Evolutionary conservation across 2,113 vertebrate species (phyloP).

Genomic region (Acrocephalus arundinaceus): DNA sequence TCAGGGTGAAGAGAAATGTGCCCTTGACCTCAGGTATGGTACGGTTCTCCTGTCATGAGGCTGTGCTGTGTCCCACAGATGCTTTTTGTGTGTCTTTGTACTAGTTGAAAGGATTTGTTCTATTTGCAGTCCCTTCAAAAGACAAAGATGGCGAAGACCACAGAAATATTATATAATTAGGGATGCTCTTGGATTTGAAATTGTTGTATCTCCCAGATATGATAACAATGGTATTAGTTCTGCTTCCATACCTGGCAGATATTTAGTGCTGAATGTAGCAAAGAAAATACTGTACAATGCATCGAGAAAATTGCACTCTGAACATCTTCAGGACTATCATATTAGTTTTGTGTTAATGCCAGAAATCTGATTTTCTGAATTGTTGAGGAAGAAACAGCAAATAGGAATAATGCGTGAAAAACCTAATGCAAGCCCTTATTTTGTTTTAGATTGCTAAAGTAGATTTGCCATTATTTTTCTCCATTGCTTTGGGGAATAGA

Average conservation of each 20-base stretch:
- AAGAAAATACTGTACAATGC: neutral
- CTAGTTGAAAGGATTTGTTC: neutral
- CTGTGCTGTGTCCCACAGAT: neutral
- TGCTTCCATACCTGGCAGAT: neutral
- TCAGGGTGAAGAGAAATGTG: neutral
- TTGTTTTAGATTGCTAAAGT: neutral
- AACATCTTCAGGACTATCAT: neutral
- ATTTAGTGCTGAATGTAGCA: neutral
- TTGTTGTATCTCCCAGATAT: neutral
- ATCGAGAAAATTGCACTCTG: neutral
- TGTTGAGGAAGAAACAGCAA: neutral
- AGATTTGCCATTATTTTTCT: neutral
- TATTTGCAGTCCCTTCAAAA: neutral
- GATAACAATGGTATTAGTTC: neutral
- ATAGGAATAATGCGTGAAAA: neutral
- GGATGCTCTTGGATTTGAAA: neutral
- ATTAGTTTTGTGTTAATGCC: neutral
- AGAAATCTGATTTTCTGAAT: neutral
- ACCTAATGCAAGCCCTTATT: neutral
- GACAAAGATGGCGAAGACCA: neutral
- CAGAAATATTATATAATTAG: neutral
- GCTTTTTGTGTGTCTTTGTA: neutral
- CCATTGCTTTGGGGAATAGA: neutral
- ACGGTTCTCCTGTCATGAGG: neutral
- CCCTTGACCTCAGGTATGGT: neutral